These are phyloP conservation scores for Bombus breviceps DNA, from an alignment of 1,140 invertebrate genomes.

Conservation along the genomic window DNA sequence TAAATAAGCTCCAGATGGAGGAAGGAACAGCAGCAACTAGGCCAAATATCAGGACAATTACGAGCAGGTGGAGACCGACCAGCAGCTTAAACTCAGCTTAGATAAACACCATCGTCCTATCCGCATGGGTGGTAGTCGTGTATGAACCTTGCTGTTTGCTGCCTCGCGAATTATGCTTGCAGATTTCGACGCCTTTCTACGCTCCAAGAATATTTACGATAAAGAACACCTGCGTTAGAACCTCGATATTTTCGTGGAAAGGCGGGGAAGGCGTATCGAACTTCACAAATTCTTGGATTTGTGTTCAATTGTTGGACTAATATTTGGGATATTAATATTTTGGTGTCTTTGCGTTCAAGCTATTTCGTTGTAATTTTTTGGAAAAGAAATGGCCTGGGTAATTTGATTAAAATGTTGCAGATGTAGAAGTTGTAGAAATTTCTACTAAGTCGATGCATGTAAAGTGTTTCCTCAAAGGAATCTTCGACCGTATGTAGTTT, in stretches of 20 bases:
- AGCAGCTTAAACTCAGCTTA: slow-evolving; percentile 71
- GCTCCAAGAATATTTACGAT: slow-evolving; percentile 56
- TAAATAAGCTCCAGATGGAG: slow-evolving; percentile 66
- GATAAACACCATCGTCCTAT: slow-evolving; percentile 55
- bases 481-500: too few species aligned
- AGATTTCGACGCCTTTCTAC: neutral
- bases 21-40: neutral
- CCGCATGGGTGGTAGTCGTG: neutral
- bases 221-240: slow-evolving; percentile 54
- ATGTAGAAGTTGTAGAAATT: too few species aligned
- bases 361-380: too few species aligned
- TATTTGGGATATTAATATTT: too few species aligned
- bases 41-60: slow-evolving; percentile 72
- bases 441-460: too few species aligned
- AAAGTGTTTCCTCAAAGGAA: too few species aligned
- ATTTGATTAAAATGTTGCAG: too few species aligned
- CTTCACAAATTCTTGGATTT: neutral
- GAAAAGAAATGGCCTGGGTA: too few species aligned
- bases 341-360: too few species aligned
- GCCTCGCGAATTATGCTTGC: slow-evolving; percentile 17
- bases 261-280: neutral
- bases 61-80: slow-evolving; percentile 66
- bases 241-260: slow-evolving; percentile 27
- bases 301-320: too few species aligned
- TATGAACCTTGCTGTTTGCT: slow-evolving; percentile 22